Conservation (phyloP, 2,888 invertebrate genomes). For the Noctua janthe region DNA sequence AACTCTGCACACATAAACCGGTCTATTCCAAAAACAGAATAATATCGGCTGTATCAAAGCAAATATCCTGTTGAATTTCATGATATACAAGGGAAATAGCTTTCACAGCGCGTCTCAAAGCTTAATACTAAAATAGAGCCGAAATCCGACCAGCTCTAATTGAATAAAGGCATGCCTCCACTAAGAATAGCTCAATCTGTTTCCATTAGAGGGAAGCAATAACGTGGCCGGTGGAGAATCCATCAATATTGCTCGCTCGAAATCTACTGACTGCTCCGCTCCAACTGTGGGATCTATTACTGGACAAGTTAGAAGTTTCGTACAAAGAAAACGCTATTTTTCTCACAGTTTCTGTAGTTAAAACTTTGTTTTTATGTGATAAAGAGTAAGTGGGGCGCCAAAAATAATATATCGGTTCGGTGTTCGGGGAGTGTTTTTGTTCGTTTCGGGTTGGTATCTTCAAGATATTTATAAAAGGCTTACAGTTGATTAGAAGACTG, state of each 20-base stretch:
- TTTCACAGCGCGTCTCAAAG: conserved; percentile 43
- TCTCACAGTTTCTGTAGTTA: conserved; percentile 48
- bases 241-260: conserved; percentile 69
- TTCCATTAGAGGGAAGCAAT: conserved; percentile 69
- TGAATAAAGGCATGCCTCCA: conserved; percentile 63
- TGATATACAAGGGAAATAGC: conserved; percentile 27
- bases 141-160: conserved; percentile 61
- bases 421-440: conserved; percentile 22
- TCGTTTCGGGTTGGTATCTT: background rate
- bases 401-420: conserved; percentile 38
- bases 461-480: background rate
- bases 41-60: conserved; percentile 36
- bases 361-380: conserved; percentile 54
- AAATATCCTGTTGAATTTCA: conserved; percentile 23
- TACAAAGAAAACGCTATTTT: conserved; percentile 48
- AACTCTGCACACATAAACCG: background rate
- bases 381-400: conserved; percentile 37
- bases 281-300: conserved; percentile 57
- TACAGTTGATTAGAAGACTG: background rate
- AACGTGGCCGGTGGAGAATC: conserved; percentile 63
- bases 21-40: conserved; percentile 9
- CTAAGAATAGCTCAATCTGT: conserved; percentile 71
- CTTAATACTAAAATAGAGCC: conserved; percentile 63
- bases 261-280: conserved; percentile 58
- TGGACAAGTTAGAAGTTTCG: conserved; percentile 37